Evolutionary conservation across 2,797 vertebrate species (phyloP).

Genomic region (Helostoma temminkii): DNA sequence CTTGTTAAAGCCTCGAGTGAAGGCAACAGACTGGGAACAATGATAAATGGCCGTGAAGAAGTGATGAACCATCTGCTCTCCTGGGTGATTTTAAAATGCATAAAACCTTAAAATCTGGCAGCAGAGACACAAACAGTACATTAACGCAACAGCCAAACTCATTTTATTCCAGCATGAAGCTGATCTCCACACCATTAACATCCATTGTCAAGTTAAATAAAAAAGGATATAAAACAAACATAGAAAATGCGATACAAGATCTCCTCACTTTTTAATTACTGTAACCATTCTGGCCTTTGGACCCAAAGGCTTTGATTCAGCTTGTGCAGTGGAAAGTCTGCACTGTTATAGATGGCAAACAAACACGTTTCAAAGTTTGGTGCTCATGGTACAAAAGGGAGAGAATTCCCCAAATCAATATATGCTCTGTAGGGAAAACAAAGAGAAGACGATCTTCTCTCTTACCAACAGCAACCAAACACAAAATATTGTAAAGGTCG

Average conservation of each 20-base stretch:
- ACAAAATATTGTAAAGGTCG: constrained; percentile 70
- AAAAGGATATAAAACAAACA: constrained; percentile 73
- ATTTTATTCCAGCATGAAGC: constrained; percentile 75
- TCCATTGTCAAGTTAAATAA: constrained; percentile 74
- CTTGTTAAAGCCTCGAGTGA: constrained; percentile 38
- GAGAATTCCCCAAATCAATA: constrained; percentile 78
- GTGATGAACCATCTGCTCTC: constrained; percentile 66
- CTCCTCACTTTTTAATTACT: constrained; percentile 22
- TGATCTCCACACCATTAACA: constrained; percentile 70
- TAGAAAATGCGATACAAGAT: constrained; percentile 65
- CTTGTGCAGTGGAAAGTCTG: constrained; percentile 1
- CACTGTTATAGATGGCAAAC: constrained; percentile 26
- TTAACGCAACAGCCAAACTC: constrained; percentile 50
- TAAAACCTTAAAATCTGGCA: constrained; percentile 28
- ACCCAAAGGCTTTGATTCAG: constrained; percentile 49
- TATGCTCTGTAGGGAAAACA: constrained; percentile 62
- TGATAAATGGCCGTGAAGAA: constrained; percentile 46
- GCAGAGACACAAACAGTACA: constrained; percentile 34
- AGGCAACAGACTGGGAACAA: constrained; percentile 34
- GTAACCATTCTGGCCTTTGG: constrained; percentile 29
- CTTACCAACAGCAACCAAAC: constrained; percentile 46
- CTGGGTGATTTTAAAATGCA: constrained; percentile 28
- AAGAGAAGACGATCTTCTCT: constrained; percentile 68
- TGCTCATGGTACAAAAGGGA: constrained; percentile 41
- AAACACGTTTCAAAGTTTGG: constrained; percentile 35